Evolutionary conservation across 30 jellyfish, hydroid and myxozoan genomes (phyloP).

Genomic region (Cassiopea xamachana): DNA sequence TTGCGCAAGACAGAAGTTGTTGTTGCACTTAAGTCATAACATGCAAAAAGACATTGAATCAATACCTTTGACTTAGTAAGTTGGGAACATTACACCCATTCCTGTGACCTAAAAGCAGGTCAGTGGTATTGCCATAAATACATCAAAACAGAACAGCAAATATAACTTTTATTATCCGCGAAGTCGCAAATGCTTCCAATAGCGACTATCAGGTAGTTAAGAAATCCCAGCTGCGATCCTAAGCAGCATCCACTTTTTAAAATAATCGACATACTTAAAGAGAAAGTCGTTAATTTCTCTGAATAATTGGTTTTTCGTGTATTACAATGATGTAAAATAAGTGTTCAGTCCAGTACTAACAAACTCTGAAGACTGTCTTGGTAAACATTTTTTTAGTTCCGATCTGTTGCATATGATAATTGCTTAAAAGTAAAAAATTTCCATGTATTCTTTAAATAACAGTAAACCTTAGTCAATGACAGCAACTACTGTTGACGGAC

Average conservation of each 20-base stretch:
- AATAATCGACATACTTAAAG: not conserved
- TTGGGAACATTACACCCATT: not conserved
- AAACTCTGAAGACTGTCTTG: not conserved
- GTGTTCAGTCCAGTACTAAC: not conserved
- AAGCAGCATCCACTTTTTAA: not conserved
- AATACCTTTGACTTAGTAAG: not conserved
- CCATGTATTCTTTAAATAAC: not conserved
- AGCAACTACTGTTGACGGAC: not conserved
- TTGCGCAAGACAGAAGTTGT: not conserved
- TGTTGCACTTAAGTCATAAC: not conserved
- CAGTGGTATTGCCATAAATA: not conserved
- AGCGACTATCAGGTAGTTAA: not conserved
- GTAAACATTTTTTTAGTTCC: not conserved
- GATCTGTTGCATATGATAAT: not conserved
- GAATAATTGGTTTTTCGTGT: not conserved
- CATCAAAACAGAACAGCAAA: not conserved
- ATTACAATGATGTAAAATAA: not conserved
- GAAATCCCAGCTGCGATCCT: not conserved
- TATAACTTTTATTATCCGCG: not conserved
- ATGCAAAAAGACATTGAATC: not conserved
- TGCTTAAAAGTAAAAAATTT: not conserved
- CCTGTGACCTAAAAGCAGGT: not conserved
- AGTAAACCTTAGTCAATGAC: not conserved
- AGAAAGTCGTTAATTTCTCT: not conserved
- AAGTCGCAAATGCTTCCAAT: not conserved